Evolutionary conservation across 2,888 invertebrate genomes (phyloP).

Genomic region (Bembecia ichneumoniformis): DNA sequence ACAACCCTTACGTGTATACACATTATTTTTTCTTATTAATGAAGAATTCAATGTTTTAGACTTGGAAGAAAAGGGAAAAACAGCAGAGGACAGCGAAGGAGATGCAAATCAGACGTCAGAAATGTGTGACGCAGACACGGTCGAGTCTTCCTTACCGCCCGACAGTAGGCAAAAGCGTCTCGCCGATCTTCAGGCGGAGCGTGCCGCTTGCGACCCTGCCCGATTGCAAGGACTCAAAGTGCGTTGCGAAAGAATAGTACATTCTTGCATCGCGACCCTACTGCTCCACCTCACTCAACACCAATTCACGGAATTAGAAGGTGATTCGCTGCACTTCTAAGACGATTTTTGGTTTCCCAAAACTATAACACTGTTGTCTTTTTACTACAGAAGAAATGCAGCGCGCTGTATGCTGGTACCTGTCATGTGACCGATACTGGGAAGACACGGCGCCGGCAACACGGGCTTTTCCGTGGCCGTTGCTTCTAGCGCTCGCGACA

Average conservation of each 20-base stretch:
- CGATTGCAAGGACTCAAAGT: conserved; percentile 81
- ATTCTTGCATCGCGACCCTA: conserved; percentile 87
- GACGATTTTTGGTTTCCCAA: not conserved
- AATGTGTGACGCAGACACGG: conserved; percentile 75
- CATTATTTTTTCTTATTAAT: too few species aligned
- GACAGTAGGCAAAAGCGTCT: conserved; percentile 78
- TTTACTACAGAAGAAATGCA: conserved; percentile 83
- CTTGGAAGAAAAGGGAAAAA: conserved; percentile 53
- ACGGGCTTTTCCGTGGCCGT: conserved; percentile 86
- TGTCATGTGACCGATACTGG: conserved; percentile 94
- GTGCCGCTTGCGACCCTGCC: conserved; percentile 86
- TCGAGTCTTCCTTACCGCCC: conserved; percentile 79
- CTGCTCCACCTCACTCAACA: conserved; percentile 84
- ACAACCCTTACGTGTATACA: too few species aligned
- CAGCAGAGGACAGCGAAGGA: conserved; percentile 60
- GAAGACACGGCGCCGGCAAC: conserved; percentile 84
- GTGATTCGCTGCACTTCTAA: conserved; percentile 47
- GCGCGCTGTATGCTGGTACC: conserved; percentile 91
- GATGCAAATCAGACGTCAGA: conserved; percentile 69
- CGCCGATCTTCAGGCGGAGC: conserved; percentile 78
- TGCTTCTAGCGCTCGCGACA: conserved; percentile 82
- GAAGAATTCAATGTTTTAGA: not conserved
- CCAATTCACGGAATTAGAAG: conserved; percentile 90
- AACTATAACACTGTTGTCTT: not conserved
- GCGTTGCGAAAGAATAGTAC: conserved; percentile 81